Percentiles rank a stretch among this genome's conserved stretches.
Evolutionary conservation across 2,888 invertebrate genomes (phyloP).

Genomic region (Adelognathus sp.): DNA sequence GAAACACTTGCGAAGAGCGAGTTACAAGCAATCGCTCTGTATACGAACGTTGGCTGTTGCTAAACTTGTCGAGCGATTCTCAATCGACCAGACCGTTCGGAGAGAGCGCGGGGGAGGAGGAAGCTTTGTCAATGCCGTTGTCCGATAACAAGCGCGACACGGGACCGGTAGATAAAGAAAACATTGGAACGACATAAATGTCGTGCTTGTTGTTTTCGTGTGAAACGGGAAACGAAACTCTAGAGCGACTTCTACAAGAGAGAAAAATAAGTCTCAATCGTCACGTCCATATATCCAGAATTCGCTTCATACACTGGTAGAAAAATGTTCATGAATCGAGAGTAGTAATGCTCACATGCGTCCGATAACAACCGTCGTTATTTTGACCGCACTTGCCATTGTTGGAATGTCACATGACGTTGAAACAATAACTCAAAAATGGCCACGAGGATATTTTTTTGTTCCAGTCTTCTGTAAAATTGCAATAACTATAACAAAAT

Average conservation of each 20-base stretch:
- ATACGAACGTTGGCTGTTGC: neutral
- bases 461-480: too few species aligned
- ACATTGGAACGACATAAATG: constrained; percentile 66
- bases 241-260: constrained; percentile 65
- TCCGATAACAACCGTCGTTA: too few species aligned
- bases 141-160: constrained; percentile 49
- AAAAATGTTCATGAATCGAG: too few species aligned
- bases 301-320: neutral
- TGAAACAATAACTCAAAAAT: too few species aligned
- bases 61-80: neutral
- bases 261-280: constrained; percentile 1
- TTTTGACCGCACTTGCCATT: too few species aligned
- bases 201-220: constrained; percentile 53
- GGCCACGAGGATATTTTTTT: too few species aligned
- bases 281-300: neutral
- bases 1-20: constrained; percentile 51
- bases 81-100: neutral
- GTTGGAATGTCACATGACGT: too few species aligned
- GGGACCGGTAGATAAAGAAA: constrained; percentile 59
- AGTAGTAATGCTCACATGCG: too few species aligned
- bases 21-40: constrained; percentile 31
- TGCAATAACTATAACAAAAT: too few species aligned
- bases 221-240: constrained; percentile 63
- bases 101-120: too few species aligned
- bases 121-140: constrained; percentile 34